Conservation (phyloP, 2,113 vertebrate species). For the Anhinga anhinga region DNA sequence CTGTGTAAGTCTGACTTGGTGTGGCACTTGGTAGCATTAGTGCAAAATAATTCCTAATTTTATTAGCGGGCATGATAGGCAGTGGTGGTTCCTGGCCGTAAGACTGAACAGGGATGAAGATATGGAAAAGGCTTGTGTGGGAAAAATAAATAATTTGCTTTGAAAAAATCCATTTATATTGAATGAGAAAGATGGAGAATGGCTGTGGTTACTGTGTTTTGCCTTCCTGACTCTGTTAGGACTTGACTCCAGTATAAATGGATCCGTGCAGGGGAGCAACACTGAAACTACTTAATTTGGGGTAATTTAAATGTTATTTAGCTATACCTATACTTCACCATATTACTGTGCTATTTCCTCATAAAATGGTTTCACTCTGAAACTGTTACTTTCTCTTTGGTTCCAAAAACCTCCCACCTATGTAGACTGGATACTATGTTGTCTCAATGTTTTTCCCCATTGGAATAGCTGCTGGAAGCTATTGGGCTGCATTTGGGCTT, state of each 20-base stretch:
- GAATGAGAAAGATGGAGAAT: not conserved
- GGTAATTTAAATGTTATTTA: not conserved
- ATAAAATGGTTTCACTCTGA: not conserved
- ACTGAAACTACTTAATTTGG: not conserved
- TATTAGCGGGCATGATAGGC: not conserved
- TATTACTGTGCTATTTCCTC: not conserved
- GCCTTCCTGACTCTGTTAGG: not conserved
- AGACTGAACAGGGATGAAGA: not conserved
- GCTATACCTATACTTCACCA: not conserved
- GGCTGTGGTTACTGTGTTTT: not conserved
- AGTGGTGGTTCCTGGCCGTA: rapidly evolving
- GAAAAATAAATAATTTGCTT: not conserved
- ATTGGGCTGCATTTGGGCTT: not conserved
- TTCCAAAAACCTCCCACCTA: not conserved
- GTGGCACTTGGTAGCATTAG: not conserved
- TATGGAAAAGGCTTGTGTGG: not conserved
- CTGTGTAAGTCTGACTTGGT: not conserved
- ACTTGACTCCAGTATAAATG: not conserved
- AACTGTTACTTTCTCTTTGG: not conserved
- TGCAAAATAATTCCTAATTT: not conserved
- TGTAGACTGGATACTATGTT: not conserved
- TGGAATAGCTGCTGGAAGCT: not conserved
- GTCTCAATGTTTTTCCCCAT: not conserved
- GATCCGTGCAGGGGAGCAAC: not conserved
- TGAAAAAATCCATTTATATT: not conserved